Conservation (phyloP, 2,113 vertebrate genomes). For the Python bivittatus region DNA sequence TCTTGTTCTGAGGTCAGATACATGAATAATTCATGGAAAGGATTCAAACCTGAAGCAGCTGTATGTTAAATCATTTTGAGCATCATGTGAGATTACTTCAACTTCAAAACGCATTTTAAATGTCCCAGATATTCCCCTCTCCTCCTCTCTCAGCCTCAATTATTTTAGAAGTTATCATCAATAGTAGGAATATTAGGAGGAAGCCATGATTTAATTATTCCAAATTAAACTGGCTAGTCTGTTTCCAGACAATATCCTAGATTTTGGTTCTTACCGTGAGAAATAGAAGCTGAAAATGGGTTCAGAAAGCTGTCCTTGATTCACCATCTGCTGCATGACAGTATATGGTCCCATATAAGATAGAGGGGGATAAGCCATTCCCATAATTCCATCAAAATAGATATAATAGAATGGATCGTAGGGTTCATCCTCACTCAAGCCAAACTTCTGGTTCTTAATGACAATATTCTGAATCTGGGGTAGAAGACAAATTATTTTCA, state of each 20-base stretch:
- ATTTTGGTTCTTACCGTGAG: conserved; percentile 30
- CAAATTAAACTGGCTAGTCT: neutral
- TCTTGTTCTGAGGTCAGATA: too few relatives aligned
- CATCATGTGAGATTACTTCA: too few relatives aligned
- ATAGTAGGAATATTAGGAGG: too few relatives aligned
- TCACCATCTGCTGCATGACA: conserved; percentile 55
- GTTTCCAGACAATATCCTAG: too few relatives aligned
- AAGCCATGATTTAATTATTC: too few relatives aligned
- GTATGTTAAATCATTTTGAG: too few relatives aligned
- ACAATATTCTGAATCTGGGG: conserved; percentile 73
- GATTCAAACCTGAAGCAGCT: too few relatives aligned
- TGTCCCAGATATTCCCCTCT: too few relatives aligned
- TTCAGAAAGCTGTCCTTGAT: conserved; percentile 63
- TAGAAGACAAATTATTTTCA: neutral
- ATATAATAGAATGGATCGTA: conserved; percentile 66
- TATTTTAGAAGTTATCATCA: too few relatives aligned
- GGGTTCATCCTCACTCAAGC: conserved; percentile 70
- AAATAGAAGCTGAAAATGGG: conserved; percentile 75
- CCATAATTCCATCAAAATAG: conserved; percentile 71
- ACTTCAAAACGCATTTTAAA: too few relatives aligned
- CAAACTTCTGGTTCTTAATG: conserved; percentile 76
- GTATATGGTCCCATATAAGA: conserved; percentile 33
- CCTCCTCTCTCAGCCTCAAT: too few relatives aligned
- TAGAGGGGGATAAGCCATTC: conserved; percentile 67
- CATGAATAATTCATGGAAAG: too few relatives aligned